Percentiles rank a stretch among this genome's conserved stretches.
Conservation (phyloP, 1,140 invertebrate genomes). For the Micrasema minimum region DNA sequence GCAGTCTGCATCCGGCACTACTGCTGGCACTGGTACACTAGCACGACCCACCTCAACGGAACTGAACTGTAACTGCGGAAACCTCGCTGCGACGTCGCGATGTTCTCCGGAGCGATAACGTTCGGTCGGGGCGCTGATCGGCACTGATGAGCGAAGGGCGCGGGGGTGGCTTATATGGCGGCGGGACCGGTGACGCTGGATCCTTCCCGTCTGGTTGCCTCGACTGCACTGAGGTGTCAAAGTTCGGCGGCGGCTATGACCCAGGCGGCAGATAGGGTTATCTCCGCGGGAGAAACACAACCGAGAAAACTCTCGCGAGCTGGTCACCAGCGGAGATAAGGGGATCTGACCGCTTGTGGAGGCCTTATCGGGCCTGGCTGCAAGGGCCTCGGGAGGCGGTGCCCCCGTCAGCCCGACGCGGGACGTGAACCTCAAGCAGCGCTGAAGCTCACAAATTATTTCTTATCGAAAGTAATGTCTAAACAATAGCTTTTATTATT, state of each 20-base stretch:
- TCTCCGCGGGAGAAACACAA: conserved; percentile 41
- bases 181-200: background rate
- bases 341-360: background rate
- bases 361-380: background rate
- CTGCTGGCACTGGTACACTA: conserved; percentile 11
- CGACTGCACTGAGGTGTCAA: conserved; percentile 35
- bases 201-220: conserved; percentile 14
- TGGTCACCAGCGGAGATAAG: conserved; percentile 10
- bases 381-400: background rate
- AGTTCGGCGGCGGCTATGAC: conserved; percentile 41
- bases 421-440: too few relatives aligned
- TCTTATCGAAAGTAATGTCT: too few relatives aligned
- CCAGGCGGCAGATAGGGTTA: conserved; percentile 33
- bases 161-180: conserved; percentile 21
- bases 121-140: conserved; percentile 1
- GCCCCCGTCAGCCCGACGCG: too few relatives aligned
- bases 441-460: too few relatives aligned
- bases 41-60: conserved; percentile 33
- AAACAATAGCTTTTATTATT: too few relatives aligned
- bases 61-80: conserved; percentile 15
- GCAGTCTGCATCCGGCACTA: conserved; percentile 2
- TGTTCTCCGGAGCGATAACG: background rate
- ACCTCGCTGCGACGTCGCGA: conserved; percentile 1
- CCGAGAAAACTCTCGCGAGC: conserved; percentile 22
- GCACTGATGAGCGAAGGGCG: conserved; percentile 30